Evolutionary conservation across 2,113 vertebrate genomes (phyloP), one percentile per base, ranked within the genome.

Genomic region (Apus apus): DNA sequence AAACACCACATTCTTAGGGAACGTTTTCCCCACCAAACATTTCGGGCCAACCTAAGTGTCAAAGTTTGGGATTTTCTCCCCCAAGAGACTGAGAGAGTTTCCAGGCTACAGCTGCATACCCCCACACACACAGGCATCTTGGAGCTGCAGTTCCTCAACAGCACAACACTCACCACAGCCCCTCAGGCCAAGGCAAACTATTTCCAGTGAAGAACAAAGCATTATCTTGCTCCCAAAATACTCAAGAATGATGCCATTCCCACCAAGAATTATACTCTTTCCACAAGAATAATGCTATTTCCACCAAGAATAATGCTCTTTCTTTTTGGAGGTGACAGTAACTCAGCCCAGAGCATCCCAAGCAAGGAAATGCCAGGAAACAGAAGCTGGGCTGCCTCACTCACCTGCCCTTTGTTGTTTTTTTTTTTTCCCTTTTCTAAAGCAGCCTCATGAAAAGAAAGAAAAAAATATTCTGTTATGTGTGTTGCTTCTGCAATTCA

Each of bases 131-230:
- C 45, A 12, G 1, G 4, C 32, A 65, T 20, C 53, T 56, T 15
- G 60, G 64, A 89, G 73, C 22, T 3, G 2, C 15, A 13, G 15
- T 43, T 95, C 87, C 81, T 81, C 43, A 51, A 2, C 5, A 34
- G 46, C 29, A 32, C n/a, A 58, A 43, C 3, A 0, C 16, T 65
- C 2, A 0, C 48, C 56, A 54, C 54, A 81, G 65, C 56, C 29
- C 21, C 1, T 4, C 21, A 38, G 2, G 54, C 1, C 8, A 81
- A 51, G 9, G 32, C 43, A 48, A 70, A 93, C 1, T 0, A 20
- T 58, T 60, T 70, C 81, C 70, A 93, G 36, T n/a, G 53, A 64
- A 60, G 58, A 56, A 32, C 50, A 61, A 66, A 75, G 85, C 68
- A 34, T 48, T 46, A 25, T 62, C 61, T 54, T 62, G 27, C 19